Conservation (phyloP, 1,140 invertebrate genomes). For the Andricus grossulariae region DNA sequence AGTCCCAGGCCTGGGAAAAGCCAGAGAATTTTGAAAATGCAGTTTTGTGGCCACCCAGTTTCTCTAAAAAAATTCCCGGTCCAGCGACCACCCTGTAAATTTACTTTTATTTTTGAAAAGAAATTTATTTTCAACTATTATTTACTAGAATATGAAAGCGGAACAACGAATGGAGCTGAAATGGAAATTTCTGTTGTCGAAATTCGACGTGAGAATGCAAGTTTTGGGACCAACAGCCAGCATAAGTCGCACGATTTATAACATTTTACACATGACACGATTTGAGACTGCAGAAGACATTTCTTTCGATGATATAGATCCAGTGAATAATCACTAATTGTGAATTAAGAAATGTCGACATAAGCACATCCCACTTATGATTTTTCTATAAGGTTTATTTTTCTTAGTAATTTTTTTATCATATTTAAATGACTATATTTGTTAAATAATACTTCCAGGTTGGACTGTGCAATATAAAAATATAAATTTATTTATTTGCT, state of each 20-base stretch:
- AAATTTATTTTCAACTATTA: slow-evolving; percentile 21
- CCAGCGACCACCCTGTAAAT: no score
- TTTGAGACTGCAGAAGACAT: slow-evolving; percentile 39
- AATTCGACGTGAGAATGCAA: slow-evolving; percentile 64
- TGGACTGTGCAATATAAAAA: not conserved
- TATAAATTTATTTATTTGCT: slow-evolving; percentile 38
- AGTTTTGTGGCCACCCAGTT: no score
- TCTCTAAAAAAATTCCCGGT: no score
- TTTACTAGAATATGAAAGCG: slow-evolving; percentile 58
- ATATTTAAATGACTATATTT: no score
- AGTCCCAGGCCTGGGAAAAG: no score
- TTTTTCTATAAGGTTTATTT: no score
- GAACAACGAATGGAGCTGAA: slow-evolving; percentile 61
- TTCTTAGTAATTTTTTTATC: no score
- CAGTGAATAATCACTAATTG: not conserved
- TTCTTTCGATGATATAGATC: slow-evolving; percentile 14
- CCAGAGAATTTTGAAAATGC: no score
- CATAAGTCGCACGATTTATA: slow-evolving; percentile 64
- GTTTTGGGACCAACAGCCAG: slow-evolving; percentile 63
- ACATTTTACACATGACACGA: slow-evolving; percentile 63
- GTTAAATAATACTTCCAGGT: no score
- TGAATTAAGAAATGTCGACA: no score
- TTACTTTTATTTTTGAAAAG: not conserved
- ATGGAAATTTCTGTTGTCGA: slow-evolving; percentile 59
- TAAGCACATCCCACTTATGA: no score